phyloP scores from a whole-genome alignment of 1,140 invertebrate species.

The Leptopilina boulardi region DNA sequence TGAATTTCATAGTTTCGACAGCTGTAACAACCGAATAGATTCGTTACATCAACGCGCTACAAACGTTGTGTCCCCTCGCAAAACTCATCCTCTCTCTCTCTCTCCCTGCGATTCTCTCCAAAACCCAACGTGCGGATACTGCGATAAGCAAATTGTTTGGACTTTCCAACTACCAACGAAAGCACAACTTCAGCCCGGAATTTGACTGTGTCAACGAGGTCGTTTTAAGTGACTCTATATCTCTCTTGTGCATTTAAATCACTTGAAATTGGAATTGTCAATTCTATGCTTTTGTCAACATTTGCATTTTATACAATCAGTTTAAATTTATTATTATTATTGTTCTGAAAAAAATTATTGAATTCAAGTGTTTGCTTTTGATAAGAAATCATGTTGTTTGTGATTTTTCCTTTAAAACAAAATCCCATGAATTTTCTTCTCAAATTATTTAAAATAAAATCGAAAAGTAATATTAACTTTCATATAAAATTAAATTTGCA shows the following conservation, averaged over 20 bases:
- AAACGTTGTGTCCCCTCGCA: constrained; percentile 32
- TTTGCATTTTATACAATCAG: background rate
- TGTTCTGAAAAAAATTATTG: background rate
- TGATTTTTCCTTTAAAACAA: too few species aligned
- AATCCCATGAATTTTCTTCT: too few species aligned
- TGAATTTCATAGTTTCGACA: constrained; percentile 72
- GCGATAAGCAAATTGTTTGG: constrained; percentile 31
- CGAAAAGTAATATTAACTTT: too few species aligned
- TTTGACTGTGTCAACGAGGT: constrained; percentile 30
- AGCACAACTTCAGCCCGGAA: constrained; percentile 32
- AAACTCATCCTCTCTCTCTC: constrained; percentile 1
- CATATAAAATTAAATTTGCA: too few species aligned
- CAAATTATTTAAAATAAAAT: too few species aligned
- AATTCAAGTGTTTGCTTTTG: background rate
- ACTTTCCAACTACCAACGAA: constrained; percentile 39
- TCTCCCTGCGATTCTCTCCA: too few species aligned
- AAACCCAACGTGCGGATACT: constrained; percentile 20
- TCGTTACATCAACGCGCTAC: constrained; percentile 54
- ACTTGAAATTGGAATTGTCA: constrained; percentile 9
- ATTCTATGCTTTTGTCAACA: constrained; percentile 18
- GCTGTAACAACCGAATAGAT: constrained; percentile 66
- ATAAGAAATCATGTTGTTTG: background rate
- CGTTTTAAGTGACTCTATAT: constrained; percentile 7
- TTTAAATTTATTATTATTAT: constrained; percentile 3
- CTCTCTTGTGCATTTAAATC: constrained; percentile 6